Percentiles rank a stretch among this genome's conserved stretches.
Evolutionary conservation across 2,113 vertebrate species (phyloP).

Genomic region (Dolichotis patagonum): DNA sequence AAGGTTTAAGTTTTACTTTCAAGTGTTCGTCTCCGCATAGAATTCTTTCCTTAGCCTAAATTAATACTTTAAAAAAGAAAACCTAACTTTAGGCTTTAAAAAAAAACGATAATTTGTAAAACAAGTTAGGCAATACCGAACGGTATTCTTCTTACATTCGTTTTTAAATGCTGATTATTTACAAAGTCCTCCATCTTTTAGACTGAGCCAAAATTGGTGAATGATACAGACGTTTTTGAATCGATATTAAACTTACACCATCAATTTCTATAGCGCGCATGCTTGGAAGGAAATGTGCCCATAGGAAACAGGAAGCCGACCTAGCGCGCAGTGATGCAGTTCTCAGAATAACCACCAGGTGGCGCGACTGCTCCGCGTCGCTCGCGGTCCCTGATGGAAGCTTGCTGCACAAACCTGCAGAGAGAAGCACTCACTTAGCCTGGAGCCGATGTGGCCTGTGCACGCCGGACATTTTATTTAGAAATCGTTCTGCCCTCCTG

Average conservation of each 20-base stretch:
- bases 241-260: not conserved
- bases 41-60: conserved; percentile 8
- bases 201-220: not conserved
- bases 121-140: not conserved
- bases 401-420: not conserved
- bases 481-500: conserved; percentile 17
- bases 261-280: not conserved
- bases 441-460: not conserved
- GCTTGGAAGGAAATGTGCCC: conserved; percentile 36
- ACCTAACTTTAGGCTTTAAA: not conserved
- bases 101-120: not conserved
- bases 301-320: not conserved
- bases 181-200: not conserved
- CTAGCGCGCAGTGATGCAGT: conserved; percentile 19
- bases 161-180: not conserved
- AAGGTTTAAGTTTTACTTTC: conserved; percentile 43
- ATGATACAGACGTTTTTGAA: not conserved
- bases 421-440: too few relatives aligned
- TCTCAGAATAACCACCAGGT: conserved; percentile 79
- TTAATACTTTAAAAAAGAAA: not conserved
- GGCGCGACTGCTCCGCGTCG: conserved; percentile 78
- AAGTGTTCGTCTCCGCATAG: not conserved
- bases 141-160: conserved; percentile 10
- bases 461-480: conserved; percentile 53
- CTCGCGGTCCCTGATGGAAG: not conserved